Conservation (phyloP, 1,140 invertebrate species). For the Nasonia longicornis region DNA sequence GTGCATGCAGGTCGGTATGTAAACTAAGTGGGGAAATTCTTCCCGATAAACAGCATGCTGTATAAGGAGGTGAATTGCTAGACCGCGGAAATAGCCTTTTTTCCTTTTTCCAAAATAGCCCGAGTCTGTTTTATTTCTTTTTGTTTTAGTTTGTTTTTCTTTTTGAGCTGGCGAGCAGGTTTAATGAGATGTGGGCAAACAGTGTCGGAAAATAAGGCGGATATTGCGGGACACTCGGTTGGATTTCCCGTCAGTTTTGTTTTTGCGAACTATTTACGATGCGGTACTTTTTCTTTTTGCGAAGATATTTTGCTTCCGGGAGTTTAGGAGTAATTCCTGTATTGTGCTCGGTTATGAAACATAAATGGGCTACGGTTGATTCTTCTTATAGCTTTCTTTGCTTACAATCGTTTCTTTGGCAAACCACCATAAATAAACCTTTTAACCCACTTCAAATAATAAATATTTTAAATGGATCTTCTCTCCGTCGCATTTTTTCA, state of each 20-base stretch:
- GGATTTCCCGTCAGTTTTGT: not conserved
- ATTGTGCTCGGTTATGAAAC: not conserved
- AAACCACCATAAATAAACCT: not conserved
- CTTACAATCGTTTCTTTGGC: not conserved
- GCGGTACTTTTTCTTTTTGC: constrained; percentile 1
- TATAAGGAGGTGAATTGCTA: not conserved
- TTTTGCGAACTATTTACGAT: not conserved
- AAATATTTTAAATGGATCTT: too few species aligned
- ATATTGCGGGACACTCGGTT: not conserved
- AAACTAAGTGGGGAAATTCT: not conserved
- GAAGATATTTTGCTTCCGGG: not conserved
- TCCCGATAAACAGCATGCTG: not conserved
- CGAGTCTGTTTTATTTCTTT: not conserved
- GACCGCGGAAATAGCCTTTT: not conserved
- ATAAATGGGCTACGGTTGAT: not conserved
- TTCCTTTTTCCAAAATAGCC: not conserved
- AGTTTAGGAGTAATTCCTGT: not conserved
- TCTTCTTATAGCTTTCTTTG: not conserved
- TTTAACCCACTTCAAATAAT: too few species aligned
- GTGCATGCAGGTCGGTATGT: not conserved
- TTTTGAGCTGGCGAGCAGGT: not conserved
- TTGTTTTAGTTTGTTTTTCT: constrained; percentile 17
- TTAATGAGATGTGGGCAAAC: not conserved
- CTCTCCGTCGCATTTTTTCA: too few species aligned
- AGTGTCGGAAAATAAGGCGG: not conserved